Evolutionary conservation across 2,797 vertebrate genomes (phyloP).

Genomic region (Sciurus carolinensis): DNA sequence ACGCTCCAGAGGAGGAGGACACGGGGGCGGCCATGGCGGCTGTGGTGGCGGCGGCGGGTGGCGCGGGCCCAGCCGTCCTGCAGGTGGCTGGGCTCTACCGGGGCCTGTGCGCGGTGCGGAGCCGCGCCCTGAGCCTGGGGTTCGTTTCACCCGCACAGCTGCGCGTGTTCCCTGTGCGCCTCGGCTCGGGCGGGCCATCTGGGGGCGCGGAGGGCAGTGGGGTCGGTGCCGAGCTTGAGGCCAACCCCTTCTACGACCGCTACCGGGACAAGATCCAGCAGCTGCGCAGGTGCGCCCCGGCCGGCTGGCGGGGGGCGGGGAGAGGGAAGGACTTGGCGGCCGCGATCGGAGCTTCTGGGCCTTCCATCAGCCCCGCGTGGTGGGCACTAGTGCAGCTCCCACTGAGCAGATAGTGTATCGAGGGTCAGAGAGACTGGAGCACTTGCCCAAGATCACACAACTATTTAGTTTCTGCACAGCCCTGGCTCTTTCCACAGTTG

Average conservation of each 20-base stretch:
- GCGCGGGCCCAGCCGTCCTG: conserved; percentile 87
- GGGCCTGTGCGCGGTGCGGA: conserved; percentile 92
- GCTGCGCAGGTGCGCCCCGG: conserved; percentile 92
- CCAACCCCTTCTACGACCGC: conserved; percentile 94
- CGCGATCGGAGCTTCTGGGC: neutral
- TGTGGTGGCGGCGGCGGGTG: neutral
- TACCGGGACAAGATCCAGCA: conserved; percentile 95
- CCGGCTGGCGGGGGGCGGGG: neutral
- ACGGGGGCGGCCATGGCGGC: conserved; percentile 90
- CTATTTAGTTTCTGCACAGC: neutral
- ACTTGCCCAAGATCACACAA: neutral
- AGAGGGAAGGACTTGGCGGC: neutral
- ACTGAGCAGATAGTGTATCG: neutral
- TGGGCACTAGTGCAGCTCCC: neutral
- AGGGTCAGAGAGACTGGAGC: neutral
- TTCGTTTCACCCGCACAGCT: conserved; percentile 88
- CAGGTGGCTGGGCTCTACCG: conserved; percentile 93
- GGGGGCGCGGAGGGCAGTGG: conserved; percentile 64
- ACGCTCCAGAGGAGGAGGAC: conserved; percentile 72
- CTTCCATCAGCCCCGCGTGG: neutral
- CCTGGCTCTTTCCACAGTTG: neutral
- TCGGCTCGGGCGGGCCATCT: conserved; percentile 71
- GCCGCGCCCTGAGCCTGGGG: conserved; percentile 89
- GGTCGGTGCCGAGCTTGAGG: conserved; percentile 88
- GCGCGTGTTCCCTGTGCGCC: conserved; percentile 91